phyloP scores from a whole-genome alignment of 2,113 vertebrate species.

The Hypomesus transpacificus region DNA sequence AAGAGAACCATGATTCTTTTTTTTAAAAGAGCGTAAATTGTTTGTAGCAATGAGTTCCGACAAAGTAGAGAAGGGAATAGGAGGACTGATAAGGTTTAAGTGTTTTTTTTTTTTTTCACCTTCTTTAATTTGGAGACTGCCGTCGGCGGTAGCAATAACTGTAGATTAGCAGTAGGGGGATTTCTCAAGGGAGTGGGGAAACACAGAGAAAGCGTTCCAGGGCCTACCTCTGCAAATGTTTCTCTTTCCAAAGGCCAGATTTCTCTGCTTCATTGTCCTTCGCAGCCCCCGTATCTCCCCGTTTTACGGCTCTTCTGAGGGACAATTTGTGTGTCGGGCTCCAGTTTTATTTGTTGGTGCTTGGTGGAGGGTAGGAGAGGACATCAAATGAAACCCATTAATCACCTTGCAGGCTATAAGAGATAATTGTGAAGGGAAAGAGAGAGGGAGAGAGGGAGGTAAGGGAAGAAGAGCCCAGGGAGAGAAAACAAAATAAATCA shows the following conservation, averaged over 20 bases:
- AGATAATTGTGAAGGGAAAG: slow-evolving; percentile 76
- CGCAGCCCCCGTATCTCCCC: slow-evolving; percentile 60
- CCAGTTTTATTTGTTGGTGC: slow-evolving; percentile 75
- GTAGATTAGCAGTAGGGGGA: slow-evolving; percentile 74
- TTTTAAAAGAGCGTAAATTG: slow-evolving; percentile 33
- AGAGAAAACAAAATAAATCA: slow-evolving; percentile 70
- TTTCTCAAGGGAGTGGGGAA: slow-evolving; percentile 71
- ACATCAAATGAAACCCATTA: slow-evolving; percentile 81
- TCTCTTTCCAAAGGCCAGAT: slow-evolving; percentile 73
- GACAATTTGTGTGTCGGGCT: slow-evolving; percentile 74
- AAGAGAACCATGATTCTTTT: not conserved
- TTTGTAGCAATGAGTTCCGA: slow-evolving; percentile 49
- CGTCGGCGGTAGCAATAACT: slow-evolving; percentile 75
- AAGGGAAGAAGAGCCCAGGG: slow-evolving; percentile 45
- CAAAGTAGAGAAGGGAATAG: slow-evolving; percentile 31
- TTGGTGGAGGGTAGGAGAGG: slow-evolving; percentile 70
- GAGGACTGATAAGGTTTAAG: slow-evolving; percentile 56
- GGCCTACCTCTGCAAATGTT: slow-evolving; percentile 66
- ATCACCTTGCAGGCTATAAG: slow-evolving; percentile 76
- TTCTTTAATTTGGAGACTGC: slow-evolving; percentile 74
- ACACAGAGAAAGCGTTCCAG: slow-evolving; percentile 63
- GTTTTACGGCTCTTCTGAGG: slow-evolving; percentile 79
- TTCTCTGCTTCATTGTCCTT: slow-evolving; percentile 68
- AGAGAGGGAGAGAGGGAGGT: slow-evolving; percentile 44
- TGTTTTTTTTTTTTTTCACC: slow-evolving; percentile 56